Conservation (phyloP, 2,888 invertebrate genomes). For the Chrysina gloriosa region DNA sequence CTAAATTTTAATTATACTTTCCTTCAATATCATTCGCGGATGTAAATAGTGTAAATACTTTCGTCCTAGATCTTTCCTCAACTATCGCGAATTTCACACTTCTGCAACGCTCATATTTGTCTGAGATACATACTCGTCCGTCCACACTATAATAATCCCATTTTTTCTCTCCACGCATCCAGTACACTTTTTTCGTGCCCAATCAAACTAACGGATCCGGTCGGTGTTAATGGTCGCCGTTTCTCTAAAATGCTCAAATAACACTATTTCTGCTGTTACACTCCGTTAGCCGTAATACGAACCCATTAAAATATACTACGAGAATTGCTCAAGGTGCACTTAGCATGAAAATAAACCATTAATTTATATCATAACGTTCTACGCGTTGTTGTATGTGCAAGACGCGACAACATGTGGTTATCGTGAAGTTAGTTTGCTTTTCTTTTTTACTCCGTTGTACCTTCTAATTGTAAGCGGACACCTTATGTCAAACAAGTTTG, state of each 20-base stretch:
- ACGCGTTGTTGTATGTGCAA: background rate
- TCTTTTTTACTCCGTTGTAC: background rate
- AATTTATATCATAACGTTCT: slow-evolving; percentile 13
- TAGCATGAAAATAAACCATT: slow-evolving; percentile 22
- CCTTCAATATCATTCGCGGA: no score
- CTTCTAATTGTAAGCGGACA: background rate
- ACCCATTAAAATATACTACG: slow-evolving; percentile 13
- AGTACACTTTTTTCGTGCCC: background rate
- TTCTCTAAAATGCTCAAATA: slow-evolving; percentile 3
- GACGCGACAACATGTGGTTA: slow-evolving; percentile 9
- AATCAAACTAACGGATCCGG: background rate
- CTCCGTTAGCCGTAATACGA: slow-evolving; percentile 8
- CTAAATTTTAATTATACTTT: no score
- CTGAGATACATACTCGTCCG: no score
- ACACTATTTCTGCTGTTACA: slow-evolving; percentile 11
- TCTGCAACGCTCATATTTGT: no score
- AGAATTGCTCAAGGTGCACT: background rate
- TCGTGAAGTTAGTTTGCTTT: background rate
- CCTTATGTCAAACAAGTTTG: background rate
- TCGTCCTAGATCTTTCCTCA: no score
- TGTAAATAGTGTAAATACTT: no score
- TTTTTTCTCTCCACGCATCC: background rate
- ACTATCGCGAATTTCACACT: no score
- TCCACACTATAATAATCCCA: no score
- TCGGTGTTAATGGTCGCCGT: background rate